Percentiles rank a stretch among this genome's conserved stretches.
phyloP scores from a whole-genome alignment of 53 echinoderm and acorn worm genomes.

The Arbacia lixula region DNA sequence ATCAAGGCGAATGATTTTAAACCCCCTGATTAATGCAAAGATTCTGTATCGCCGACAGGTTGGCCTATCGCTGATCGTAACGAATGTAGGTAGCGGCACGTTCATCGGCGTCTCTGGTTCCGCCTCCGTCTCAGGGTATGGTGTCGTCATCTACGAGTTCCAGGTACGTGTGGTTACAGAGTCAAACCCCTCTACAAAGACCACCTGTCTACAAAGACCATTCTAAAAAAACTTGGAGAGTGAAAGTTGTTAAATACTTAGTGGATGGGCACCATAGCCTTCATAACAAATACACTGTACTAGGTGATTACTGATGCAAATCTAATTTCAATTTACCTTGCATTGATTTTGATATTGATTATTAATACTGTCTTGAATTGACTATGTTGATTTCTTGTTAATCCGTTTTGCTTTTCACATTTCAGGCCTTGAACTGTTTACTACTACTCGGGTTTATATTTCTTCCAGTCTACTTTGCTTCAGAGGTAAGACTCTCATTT shows the following conservation, averaged over 20 bases:
- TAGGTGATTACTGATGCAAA: no score
- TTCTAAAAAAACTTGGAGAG: no score
- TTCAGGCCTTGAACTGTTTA: conserved; percentile 66
- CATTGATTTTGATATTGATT: no score
- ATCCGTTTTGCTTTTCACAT: background rate
- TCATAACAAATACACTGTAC: no score
- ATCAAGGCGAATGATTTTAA: no score
- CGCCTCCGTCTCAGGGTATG: conserved; percentile 73
- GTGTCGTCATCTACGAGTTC: conserved; percentile 76
- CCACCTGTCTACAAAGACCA: background rate
- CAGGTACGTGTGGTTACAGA: conserved; percentile 52
- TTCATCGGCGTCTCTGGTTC: conserved; percentile 79
- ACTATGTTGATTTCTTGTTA: background rate
- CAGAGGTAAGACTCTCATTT: conserved; percentile 83
- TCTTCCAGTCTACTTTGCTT: conserved; percentile 73
- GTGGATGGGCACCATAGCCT: no score
- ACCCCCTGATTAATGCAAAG: no score
- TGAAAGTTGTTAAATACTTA: no score
- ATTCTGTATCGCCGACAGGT: no score
- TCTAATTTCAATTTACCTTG: no score
- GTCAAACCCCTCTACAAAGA: background rate
- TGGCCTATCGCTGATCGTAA: conserved; percentile 77
- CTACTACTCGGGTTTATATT: conserved; percentile 72
- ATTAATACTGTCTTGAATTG: background rate
- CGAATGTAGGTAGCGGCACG: conserved; percentile 77